Evolutionary conservation across 2,888 invertebrate genomes (phyloP), one percentile per base, ranked within the genome.

Genomic region (Podotricha telesiphe): DNA sequence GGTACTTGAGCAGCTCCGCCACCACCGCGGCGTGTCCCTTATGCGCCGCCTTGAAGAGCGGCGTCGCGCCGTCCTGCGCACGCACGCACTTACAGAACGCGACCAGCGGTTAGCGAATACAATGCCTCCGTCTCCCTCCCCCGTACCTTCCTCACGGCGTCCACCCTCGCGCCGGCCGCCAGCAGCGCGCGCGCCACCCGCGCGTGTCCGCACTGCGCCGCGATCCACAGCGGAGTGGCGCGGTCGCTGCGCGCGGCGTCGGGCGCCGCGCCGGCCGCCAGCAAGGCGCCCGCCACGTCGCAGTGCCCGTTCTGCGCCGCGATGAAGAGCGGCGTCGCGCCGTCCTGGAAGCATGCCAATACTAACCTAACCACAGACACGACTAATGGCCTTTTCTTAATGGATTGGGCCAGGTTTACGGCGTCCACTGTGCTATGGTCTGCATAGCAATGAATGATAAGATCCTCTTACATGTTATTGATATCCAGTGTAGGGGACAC

Each of bases 291-390:
- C 72, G 97, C 94, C 75, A 97, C 96, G 17, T 96, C 96, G 76
- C 95, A 94, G 91, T 99, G 98, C 0, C 98, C 98, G 91, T 98
- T 98, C 93, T 99, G 98, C 2, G 98, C 96, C 5, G 98, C 97
- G 74, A 99, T 97, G 91, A 98, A 98, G 72, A 98, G 94, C 0
- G 98, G 97, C 0, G 96, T 97, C 8, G 98, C 98, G 68, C 96
- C 96, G 87, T 99, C 98, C 98, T 98, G 86, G 15, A 17, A 8
- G 8, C 6, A 28, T 28, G 28, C 6, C n/a, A n/a, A n/a, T n/a
- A n/a, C n/a, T n/a, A n/a, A n/a, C n/a, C n/a, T n/a, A n/a, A n/a
- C n/a, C n/a, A n/a, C n/a, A n/a, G n/a, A n/a, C n/a, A n/a, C n/a
- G n/a, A n/a, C n/a, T n/a, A n/a, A n/a, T n/a, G n/a, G n/a, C n/a